phyloP scores from a whole-genome alignment of 2,797 vertebrate species.

The Epinephelus coioides region DNA sequence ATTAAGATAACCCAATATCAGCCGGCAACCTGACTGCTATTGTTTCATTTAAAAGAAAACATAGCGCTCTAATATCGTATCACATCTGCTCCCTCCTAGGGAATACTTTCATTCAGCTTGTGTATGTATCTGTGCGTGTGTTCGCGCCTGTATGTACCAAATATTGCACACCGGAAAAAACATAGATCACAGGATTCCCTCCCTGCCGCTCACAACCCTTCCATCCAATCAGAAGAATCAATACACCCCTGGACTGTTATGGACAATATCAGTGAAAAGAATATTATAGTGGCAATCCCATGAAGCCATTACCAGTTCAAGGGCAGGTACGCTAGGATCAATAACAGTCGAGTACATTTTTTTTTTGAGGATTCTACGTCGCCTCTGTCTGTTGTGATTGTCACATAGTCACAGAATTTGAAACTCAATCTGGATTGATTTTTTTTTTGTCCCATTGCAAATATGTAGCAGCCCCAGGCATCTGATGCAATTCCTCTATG shows the following conservation, averaged over 20 bases:
- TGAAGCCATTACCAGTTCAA: constrained; percentile 64
- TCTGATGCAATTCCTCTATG: constrained; percentile 36
- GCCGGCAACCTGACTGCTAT: constrained; percentile 68
- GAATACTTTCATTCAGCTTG: constrained; percentile 32
- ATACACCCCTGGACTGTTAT: constrained; percentile 51
- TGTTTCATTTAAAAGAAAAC: constrained; percentile 77
- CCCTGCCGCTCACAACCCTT: constrained; percentile 48
- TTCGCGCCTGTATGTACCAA: constrained; percentile 27
- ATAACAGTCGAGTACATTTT: constrained; percentile 49
- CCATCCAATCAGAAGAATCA: constrained; percentile 69
- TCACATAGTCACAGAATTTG: constrained; percentile 45
- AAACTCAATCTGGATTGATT: constrained; percentile 61
- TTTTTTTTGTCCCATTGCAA: constrained; percentile 44
- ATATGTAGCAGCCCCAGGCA: constrained; percentile 32
- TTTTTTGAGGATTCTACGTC: constrained; percentile 27
- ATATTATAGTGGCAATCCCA: constrained; percentile 58
- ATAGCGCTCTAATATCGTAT: constrained; percentile 62
- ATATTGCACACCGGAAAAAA: constrained; percentile 32
- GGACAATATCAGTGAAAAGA: constrained; percentile 50
- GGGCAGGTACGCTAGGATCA: constrained; percentile 57
- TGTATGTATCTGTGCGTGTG: constrained; percentile 6
- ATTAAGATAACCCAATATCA: constrained; percentile 74
- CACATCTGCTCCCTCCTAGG: constrained; percentile 55
- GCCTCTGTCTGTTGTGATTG: constrained; percentile 39
- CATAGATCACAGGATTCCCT: constrained; percentile 52